These are phyloP conservation scores for Phylloscopus trochiloides DNA, from an alignment of 2,113 vertebrate species.

Conservation along the genomic window DNA sequence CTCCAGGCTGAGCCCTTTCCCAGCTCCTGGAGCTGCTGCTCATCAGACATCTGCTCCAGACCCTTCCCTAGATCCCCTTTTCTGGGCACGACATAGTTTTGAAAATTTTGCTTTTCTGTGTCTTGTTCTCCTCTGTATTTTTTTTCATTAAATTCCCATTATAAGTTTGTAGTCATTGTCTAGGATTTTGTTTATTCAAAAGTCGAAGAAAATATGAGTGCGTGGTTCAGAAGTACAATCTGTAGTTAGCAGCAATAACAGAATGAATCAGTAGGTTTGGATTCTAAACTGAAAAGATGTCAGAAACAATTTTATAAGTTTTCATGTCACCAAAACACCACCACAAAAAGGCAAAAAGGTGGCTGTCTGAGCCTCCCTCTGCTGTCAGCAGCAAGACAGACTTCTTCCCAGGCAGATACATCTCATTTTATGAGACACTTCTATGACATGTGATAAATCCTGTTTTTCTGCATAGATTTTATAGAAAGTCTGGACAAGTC, in stretches of 20 bases:
- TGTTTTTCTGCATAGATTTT: background rate
- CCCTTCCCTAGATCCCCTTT: background rate
- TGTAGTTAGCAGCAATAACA: background rate
- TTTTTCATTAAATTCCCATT: background rate
- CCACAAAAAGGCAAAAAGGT: background rate
- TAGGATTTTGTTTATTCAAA: background rate
- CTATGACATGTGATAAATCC: background rate
- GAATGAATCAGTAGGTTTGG: background rate
- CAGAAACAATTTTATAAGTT: background rate
- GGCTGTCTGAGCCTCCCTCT: background rate
- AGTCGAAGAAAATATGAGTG: accelerated
- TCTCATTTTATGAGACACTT: background rate
- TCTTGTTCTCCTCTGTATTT: background rate
- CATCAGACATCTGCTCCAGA: background rate
- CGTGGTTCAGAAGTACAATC: background rate
- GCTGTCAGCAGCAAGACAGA: background rate
- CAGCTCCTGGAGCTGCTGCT: accelerated
- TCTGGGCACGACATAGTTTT: accelerated
- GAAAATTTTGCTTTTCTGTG: background rate
- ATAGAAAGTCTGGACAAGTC: background rate
- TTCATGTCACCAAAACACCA: background rate
- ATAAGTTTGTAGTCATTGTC: accelerated
- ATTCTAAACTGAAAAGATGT: background rate
- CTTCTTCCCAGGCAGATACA: background rate
- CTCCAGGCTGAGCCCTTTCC: background rate